These are phyloP conservation scores for Etheostoma perlongum DNA, from an alignment of 2,797 vertebrate species.

Conservation along the genomic window DNA sequence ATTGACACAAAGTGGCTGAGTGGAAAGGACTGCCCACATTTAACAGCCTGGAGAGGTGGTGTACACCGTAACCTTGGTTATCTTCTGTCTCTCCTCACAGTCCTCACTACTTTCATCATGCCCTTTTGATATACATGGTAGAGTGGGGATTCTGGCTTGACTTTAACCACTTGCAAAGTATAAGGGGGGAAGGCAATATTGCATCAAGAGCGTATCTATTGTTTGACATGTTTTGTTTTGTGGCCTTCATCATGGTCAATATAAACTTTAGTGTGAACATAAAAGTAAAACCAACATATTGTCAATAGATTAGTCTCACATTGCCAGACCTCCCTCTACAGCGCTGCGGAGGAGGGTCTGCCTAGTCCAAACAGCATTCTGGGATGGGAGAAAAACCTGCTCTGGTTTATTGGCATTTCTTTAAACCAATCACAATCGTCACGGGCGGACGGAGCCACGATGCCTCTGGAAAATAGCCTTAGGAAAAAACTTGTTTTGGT, in stretches of 20 bases:
- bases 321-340: too few species aligned
- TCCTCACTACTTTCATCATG: constrained; percentile 28
- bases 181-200: not conserved
- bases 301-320: too few species aligned
- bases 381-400: too few species aligned
- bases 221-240: not conserved
- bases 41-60: constrained; percentile 55
- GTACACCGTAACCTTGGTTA: constrained; percentile 59
- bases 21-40: constrained; percentile 25
- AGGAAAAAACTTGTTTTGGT: too few species aligned
- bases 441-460: too few species aligned
- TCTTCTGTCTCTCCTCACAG: constrained; percentile 45
- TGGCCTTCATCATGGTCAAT: not conserved
- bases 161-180: constrained; percentile 6
- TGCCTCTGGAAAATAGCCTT: too few species aligned
- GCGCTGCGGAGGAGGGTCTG: too few species aligned
- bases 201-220: not conserved
- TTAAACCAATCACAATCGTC: too few species aligned
- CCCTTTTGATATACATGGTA: constrained; percentile 35
- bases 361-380: too few species aligned
- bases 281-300: too few species aligned
- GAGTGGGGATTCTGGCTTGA: constrained; percentile 2
- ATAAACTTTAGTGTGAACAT: not conserved
- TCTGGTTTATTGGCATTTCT: too few species aligned
- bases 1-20: constrained; percentile 24